phyloP scores from a whole-genome alignment of 2,797 vertebrate species.

The Helicolenus hilgendorfi region DNA sequence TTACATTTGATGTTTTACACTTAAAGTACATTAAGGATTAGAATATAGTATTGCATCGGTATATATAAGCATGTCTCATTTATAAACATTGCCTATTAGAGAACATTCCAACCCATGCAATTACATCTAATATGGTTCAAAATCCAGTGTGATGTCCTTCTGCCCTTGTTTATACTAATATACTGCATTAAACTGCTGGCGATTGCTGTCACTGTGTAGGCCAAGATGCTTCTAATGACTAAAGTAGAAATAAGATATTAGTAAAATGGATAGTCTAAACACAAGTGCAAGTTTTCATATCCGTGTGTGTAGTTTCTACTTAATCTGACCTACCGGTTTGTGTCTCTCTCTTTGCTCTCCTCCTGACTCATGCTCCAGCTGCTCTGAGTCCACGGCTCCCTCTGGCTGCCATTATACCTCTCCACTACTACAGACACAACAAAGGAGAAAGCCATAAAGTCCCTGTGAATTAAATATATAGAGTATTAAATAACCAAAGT shows the following conservation, averaged over 20 bases:
- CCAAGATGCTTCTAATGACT: neutral
- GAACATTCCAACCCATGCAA: neutral
- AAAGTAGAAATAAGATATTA: neutral
- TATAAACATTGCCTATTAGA: neutral
- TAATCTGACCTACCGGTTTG: conserved; percentile 64
- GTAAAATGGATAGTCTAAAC: neutral
- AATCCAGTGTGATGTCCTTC: neutral
- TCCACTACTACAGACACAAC: conserved; percentile 56
- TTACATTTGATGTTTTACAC: neutral
- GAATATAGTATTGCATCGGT: neutral
- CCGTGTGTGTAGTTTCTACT: neutral
- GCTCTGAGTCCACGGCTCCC: conserved; percentile 42
- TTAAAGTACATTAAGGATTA: neutral
- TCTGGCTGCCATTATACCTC: conserved; percentile 25
- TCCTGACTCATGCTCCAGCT: conserved; percentile 50
- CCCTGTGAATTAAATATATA: neutral
- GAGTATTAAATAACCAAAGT: neutral
- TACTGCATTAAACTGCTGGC: neutral
- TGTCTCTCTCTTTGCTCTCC: conserved; percentile 4
- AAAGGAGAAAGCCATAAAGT: conserved; percentile 3
- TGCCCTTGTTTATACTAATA: neutral
- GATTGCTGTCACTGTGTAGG: neutral
- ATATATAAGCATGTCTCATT: neutral
- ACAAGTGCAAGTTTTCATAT: neutral
- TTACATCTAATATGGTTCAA: neutral